Evolutionary conservation across 2,797 vertebrate genomes (phyloP).

Genomic region (Peromyscus attwateri): DNA sequence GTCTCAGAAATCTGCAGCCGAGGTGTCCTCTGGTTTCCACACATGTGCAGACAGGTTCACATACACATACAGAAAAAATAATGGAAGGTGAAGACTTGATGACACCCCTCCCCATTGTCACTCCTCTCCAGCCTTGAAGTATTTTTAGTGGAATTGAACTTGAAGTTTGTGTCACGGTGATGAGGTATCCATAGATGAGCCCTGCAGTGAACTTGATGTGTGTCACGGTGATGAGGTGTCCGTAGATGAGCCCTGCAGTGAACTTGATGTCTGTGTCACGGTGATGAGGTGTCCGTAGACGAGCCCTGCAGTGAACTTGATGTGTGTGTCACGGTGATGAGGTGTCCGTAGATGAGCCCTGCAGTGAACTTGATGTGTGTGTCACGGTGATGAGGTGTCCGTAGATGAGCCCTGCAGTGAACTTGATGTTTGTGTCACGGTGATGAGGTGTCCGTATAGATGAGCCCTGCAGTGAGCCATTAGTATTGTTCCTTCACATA

Average conservation of each 20-base stretch:
- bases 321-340: too few species aligned
- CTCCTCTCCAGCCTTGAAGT: conserved; percentile 1
- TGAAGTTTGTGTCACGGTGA: not conserved
- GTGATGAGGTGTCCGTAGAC: too few species aligned
- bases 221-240: not conserved
- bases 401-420: too few species aligned
- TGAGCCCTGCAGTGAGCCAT: not conserved
- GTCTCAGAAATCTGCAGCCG: not conserved
- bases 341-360: too few species aligned
- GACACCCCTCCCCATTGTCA: not conserved
- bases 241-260: not conserved
- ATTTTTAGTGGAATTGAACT: conserved; percentile 4
- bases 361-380: too few species aligned
- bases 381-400: too few species aligned
- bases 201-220: not conserved
- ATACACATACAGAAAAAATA: not conserved
- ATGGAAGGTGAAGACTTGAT: not conserved
- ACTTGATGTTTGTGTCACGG: not conserved
- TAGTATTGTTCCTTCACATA: not conserved
- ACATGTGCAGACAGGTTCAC: not conserved
- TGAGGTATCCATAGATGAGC: not conserved
- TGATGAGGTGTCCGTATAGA: too few species aligned
- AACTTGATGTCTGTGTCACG: too few species aligned
- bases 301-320: not conserved
- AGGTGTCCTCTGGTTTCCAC: not conserved